phyloP scores from a whole-genome alignment of 1,140 invertebrate genomes.

The Anadara kagoshimensis region DNA sequence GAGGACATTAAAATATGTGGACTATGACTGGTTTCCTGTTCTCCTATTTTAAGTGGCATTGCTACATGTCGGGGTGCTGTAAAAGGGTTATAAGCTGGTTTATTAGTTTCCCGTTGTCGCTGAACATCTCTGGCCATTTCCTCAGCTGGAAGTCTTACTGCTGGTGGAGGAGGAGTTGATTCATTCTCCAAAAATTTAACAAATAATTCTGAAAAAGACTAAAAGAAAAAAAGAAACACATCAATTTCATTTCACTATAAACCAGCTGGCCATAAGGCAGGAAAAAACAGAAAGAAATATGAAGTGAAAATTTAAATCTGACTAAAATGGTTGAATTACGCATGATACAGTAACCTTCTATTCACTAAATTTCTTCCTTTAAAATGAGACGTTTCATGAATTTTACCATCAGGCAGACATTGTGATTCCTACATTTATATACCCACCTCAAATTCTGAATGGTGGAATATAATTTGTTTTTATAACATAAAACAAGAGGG shows the following conservation, averaged over 20 bases:
- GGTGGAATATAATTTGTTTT: not conserved
- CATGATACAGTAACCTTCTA: too few relatives aligned
- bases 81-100: constrained; percentile 68
- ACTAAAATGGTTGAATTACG: too few relatives aligned
- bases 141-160: constrained; percentile 79
- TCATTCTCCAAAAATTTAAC: constrained; percentile 91
- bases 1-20: constrained; percentile 47
- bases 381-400: too few relatives aligned
- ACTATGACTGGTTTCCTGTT: constrained; percentile 23
- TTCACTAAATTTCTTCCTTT: too few relatives aligned
- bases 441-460: too few relatives aligned
- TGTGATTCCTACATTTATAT: too few relatives aligned
- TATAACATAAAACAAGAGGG: not conserved
- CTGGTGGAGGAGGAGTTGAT: constrained; percentile 81
- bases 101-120: constrained; percentile 52
- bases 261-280: not conserved
- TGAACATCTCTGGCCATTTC: constrained; percentile 70
- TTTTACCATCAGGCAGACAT: too few relatives aligned
- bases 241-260: not conserved
- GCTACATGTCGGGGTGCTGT: constrained; percentile 67
- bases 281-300: not conserved
- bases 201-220: constrained; percentile 89
- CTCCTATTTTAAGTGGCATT: constrained; percentile 43
- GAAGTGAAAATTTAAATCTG: not conserved
- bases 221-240: constrained; percentile 41